These are phyloP conservation scores for Liopterus haemorrhoidalis DNA, from an alignment of 2,888 invertebrate species.

Conservation along the genomic window DNA sequence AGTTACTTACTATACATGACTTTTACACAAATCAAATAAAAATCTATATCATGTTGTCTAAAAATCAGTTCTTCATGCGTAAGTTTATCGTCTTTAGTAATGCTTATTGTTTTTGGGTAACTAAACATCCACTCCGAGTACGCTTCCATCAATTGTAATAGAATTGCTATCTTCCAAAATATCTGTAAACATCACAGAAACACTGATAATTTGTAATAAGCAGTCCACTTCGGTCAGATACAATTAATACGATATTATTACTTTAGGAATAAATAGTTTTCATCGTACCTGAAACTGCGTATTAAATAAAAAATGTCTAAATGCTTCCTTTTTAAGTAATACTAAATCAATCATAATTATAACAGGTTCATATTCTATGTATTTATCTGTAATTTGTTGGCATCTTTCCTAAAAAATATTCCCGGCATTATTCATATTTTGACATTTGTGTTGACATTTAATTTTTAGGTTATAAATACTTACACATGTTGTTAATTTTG, in stretches of 20 bases:
- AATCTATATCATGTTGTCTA: conserved; percentile 37
- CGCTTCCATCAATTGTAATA: conserved; percentile 73
- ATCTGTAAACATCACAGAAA: conserved; percentile 45
- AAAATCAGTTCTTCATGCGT: conserved; percentile 5
- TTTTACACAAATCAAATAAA: conserved; percentile 38
- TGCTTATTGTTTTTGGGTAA: conserved; percentile 19
- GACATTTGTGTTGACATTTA: conserved; percentile 26
- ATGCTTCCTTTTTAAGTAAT: conserved; percentile 72
- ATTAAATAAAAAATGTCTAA: conserved; percentile 80
- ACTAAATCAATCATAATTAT: conserved; percentile 81
- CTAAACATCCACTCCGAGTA: conserved; percentile 61
- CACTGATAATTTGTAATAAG: too few species aligned
- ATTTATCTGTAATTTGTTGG: conserved; percentile 74
- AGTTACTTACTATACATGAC: conserved; percentile 35
- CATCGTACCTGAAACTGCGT: conserved; percentile 65
- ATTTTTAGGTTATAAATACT: conserved; percentile 45
- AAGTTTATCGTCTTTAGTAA: conserved; percentile 8
- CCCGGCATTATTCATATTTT: not conserved
- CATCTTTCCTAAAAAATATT: conserved; percentile 60
- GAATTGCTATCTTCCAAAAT: conserved; percentile 70
- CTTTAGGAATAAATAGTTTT: conserved; percentile 2
- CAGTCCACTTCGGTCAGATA: too few species aligned
- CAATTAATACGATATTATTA: too few species aligned
- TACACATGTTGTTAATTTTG: conserved; percentile 73
- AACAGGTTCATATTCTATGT: conserved; percentile 85